A percentile compares a stretch with the other conserved stretches of the same genome.
Evolutionary conservation across 2,113 vertebrate species (phyloP).

Genomic region (Typhlomys cinereus): DNA sequence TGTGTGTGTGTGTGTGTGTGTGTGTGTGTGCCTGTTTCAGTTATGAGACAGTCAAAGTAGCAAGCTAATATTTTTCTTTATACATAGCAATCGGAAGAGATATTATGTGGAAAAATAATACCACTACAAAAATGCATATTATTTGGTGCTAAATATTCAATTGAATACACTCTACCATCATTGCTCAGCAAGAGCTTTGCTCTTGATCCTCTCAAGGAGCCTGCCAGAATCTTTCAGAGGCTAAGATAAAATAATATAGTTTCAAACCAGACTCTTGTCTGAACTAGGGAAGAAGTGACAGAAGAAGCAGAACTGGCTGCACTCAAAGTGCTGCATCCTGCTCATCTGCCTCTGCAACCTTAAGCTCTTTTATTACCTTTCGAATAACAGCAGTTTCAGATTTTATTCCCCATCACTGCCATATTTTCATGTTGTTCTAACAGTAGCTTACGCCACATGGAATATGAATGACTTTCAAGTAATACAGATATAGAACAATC

Average conservation of each 20-base stretch:
- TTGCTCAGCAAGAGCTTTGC: neutral
- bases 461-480: slow-evolving; percentile 21
- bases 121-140: neutral
- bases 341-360: neutral
- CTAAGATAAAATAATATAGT: neutral
- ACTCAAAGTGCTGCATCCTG: neutral
- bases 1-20: no score
- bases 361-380: neutral
- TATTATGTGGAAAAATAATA: neutral
- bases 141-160: neutral
- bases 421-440: slow-evolving; percentile 40
- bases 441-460: neutral
- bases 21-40: neutral
- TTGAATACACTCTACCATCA: neutral
- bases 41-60: neutral
- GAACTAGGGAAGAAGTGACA: neutral
- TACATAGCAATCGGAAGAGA: neutral
- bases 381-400: neutral
- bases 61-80: neutral
- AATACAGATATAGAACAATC: neutral
- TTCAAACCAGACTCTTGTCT: neutral
- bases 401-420: neutral
- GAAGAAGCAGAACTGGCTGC: neutral
- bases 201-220: neutral
- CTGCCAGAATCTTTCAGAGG: neutral